Evolutionary conservation across 2,888 invertebrate species (phyloP).

Genomic region (Andrena dorsata): DNA sequence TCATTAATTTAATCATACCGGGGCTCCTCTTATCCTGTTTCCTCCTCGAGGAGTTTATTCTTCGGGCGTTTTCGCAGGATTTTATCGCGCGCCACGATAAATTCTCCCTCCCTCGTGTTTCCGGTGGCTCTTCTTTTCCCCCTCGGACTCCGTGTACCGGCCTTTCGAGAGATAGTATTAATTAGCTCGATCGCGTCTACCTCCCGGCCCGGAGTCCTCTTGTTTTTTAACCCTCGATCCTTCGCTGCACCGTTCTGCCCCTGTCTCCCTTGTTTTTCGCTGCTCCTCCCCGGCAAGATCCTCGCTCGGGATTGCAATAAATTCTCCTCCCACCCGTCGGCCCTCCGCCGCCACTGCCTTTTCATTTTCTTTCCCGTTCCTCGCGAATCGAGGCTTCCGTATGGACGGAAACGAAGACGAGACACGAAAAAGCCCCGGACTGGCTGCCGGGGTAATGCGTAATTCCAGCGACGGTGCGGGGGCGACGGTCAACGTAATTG

Average conservation of each 20-base stretch:
- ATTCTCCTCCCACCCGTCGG: conserved; percentile 26
- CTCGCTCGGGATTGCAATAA: conserved; percentile 53
- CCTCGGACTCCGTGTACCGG: background rate
- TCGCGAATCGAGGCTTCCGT: conserved; percentile 51
- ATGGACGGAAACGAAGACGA: conserved; percentile 23
- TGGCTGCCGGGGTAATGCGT: conserved; percentile 57
- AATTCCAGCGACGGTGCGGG: conserved; percentile 69
- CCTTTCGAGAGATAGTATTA: conserved; percentile 68
- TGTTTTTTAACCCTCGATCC: conserved; percentile 33
- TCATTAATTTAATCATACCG: conserved; percentile 71
- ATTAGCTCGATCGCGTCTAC: conserved; percentile 65
- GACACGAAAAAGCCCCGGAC: conserved; percentile 11
- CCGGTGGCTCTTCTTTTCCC: conserved; percentile 22
- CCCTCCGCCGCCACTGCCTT: background rate
- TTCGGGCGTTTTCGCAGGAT: conserved; percentile 47
- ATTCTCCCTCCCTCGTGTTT: conserved; percentile 35
- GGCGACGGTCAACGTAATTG: conserved; percentile 77
- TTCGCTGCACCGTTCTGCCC: conserved; percentile 10
- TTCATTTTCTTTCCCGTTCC: conserved; percentile 53
- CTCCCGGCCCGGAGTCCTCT: background rate
- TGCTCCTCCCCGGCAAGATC: conserved; percentile 10
- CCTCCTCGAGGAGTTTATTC: conserved; percentile 56
- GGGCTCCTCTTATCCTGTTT: conserved; percentile 21
- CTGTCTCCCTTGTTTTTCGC: conserved; percentile 22
- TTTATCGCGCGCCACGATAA: conserved; percentile 69